Evolutionary conservation across 2,888 invertebrate species (phyloP), one percentile per base, ranked within the genome.

Genomic region (Cheilosia variabilis): DNA sequence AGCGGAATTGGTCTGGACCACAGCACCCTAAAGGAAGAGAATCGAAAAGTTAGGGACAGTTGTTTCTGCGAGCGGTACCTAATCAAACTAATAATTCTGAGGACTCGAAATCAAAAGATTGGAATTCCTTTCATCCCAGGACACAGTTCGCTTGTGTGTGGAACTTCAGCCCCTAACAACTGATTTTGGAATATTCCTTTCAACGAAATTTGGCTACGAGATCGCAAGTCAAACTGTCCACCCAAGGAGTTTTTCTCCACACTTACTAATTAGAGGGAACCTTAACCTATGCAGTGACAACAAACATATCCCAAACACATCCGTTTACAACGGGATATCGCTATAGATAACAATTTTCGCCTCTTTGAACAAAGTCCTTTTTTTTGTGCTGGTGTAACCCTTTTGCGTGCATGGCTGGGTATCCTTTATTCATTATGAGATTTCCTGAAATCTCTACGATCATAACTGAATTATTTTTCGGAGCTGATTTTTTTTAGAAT

Each of bases 1-100:
- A 98, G 93, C 2, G 98, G 98, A 87, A 98, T 96, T 0, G 98
- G 98, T 77, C 96, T 94, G 90, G 97, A 97, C 98, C 98, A 98
- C 13, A 98, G 93, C 0, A 96, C 94, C 0, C 94, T 95, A 83
- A 27, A 10, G 17, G 4, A n/a, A 22, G 24, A 50, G 57, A 63
- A 47, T 34, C 13, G 13, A 41, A 62, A 13, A 27, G 7, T 15
- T 60, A 15, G n/a, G 7, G 31, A 58, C 22, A 41, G 41, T 15
- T 0, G 1, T 27, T 41, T 27, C 4, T 47, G n/a, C n/a, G n/a
- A n/a, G n/a, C n/a, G n/a, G n/a, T n/a, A n/a, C n/a, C n/a, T n/a
- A n/a, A n/a, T 27, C 43, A 31, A 45, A 43, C 31, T 45, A 24
- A 55, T 68, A 10, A 37, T 3, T 37, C 2, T 13, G 1, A 31